A percentile compares a stretch with the other conserved stretches of the same genome.
Conservation (phyloP, 2,888 invertebrate species). For the Laspeyria flexula region DNA sequence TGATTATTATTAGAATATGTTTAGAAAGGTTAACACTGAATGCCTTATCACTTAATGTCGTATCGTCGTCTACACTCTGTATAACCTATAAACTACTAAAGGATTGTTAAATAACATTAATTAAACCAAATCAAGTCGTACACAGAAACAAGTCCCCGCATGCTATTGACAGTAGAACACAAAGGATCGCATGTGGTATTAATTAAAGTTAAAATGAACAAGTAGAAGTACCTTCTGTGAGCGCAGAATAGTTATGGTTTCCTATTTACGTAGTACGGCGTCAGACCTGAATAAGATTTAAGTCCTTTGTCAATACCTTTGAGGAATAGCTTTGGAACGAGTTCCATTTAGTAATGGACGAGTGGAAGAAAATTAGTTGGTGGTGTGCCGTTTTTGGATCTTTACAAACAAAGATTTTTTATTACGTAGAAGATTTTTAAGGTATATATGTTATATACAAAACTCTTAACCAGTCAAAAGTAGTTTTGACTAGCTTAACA, state of each 20-base stretch:
- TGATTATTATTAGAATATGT: too few species aligned
- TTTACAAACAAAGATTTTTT: neutral
- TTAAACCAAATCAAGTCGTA: neutral
- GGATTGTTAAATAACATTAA: neutral
- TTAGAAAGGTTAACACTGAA: too few species aligned
- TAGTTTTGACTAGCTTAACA: too few species aligned
- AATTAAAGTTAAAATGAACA: slow-evolving; percentile 22
- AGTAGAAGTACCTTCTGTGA: neutral
- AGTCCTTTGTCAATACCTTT: neutral
- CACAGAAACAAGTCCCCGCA: neutral
- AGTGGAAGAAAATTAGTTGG: neutral
- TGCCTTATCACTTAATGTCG: too few species aligned
- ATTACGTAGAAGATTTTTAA: neutral
- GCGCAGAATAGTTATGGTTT: neutral
- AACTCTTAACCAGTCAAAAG: too few species aligned
- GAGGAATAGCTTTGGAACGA: neutral
- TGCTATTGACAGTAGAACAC: slow-evolving; percentile 8
- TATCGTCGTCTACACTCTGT: too few species aligned
- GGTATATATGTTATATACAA: too few species aligned
- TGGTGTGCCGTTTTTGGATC: neutral
- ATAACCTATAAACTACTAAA: too few species aligned
- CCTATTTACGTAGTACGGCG: neutral
- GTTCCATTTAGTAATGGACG: neutral
- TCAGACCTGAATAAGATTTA: neutral
- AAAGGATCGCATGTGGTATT: slow-evolving; percentile 15